Conservation (phyloP, 2,797 vertebrate species). For the Limosa lapponica region DNA sequence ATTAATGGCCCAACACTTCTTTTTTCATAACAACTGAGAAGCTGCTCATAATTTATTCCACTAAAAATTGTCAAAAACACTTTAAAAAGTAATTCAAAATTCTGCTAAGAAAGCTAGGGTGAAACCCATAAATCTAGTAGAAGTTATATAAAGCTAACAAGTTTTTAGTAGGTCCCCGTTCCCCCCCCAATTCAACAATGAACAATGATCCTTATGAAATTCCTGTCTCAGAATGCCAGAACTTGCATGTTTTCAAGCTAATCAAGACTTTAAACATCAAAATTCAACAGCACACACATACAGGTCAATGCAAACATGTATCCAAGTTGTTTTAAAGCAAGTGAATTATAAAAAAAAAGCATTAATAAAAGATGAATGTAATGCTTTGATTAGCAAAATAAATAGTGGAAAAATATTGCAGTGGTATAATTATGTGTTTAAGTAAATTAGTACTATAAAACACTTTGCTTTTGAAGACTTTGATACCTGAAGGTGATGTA, state of each 20-base stretch:
- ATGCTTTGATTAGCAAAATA: not conserved
- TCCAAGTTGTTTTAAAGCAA: not conserved
- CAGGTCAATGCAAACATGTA: not conserved
- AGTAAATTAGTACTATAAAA: not conserved
- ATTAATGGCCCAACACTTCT: not conserved
- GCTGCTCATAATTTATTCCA: not conserved
- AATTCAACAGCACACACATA: not conserved
- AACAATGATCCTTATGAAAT: not conserved
- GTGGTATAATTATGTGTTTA: not conserved
- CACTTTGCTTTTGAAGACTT: not conserved
- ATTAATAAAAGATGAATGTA: not conserved
- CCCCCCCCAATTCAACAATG: rapidly evolving
- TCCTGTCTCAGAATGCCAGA: not conserved
- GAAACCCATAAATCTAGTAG: not conserved
- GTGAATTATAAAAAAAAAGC: not conserved
- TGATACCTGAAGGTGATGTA: not conserved
- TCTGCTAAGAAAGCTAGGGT: not conserved
- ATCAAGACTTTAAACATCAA: not conserved
- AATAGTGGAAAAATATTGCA: not conserved
- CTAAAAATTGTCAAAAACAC: not conserved
- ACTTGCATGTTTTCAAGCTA: not conserved
- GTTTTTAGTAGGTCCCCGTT: rapidly evolving
- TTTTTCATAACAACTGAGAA: not conserved
- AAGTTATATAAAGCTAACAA: not conserved
- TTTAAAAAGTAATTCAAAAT: not conserved